Base-by-base conservation (phyloP, 2,113 vertebrate species). In the Oreocharis arfaki region DNA sequence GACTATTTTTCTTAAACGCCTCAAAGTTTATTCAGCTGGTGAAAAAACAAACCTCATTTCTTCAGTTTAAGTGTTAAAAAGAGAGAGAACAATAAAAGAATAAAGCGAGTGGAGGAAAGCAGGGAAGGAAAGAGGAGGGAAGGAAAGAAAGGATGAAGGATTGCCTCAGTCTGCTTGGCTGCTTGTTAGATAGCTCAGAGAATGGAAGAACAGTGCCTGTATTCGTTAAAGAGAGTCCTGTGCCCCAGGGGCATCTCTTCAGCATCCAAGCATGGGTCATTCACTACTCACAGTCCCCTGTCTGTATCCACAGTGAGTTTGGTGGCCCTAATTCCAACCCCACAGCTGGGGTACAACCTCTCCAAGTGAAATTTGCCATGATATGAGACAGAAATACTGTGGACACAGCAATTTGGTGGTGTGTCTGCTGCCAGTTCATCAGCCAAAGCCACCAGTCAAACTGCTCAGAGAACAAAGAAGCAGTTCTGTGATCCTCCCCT, bases 21-120 rank as follows among this genome's bases (percentile, higher is more conserved):
- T 97, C 93, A 28, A 83, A 95, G 84, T 96, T 96, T 96, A 56
- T 19, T 96, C 90, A 97, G 94, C 93, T 30, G 24, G 49, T 90
- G 91, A 93, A 96, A 92, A 87, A 80, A 84, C 88, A 95, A 80
- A 90, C 30, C 74, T 90, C 39, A 85, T 94, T 96, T 95, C 94
- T 90, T 95, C n/a, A 59, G 76, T 86, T 92, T 89, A 86, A 93
- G 87, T 87, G 73, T 47, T 94, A 59, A 88, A 76, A 76, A 65
- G 28, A 59, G 69, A 52, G 39, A 56, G 32, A 21, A 6, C 0
- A 14, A 20, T 16, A 17, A 44, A 53, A 23, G 4, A 15, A 16
- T 1, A n/a, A 37, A 20, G 2, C 0, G 1, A 63, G 26, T 6
- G 24, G 17, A 64, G 3, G 24, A 60, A 87, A 82, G 27, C 16